phyloP scores from a whole-genome alignment of 2,113 vertebrate genomes.

The Prionailurus bengalensis region DNA sequence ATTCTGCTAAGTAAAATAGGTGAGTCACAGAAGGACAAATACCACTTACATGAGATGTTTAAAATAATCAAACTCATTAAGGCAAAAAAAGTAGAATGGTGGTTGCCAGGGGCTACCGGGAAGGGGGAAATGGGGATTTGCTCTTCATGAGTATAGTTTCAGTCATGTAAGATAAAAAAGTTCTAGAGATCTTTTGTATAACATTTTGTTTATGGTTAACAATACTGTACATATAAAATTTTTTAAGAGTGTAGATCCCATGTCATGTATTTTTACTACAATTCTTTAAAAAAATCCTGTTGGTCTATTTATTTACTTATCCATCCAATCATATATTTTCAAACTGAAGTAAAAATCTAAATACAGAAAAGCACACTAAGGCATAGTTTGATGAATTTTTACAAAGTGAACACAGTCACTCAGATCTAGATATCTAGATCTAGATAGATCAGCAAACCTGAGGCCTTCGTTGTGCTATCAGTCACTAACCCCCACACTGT shows the following conservation, averaged over 20 bases:
- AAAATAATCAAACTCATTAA: not conserved
- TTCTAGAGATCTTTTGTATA: not conserved
- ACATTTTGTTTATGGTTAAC: not conserved
- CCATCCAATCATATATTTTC: not conserved
- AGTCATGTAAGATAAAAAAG: not conserved
- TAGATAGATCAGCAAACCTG: not conserved
- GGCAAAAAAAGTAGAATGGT: not conserved
- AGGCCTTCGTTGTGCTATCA: not conserved
- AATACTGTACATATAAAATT: not conserved
- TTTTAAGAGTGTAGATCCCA: not conserved
- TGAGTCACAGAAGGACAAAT: not conserved
- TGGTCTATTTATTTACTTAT: not conserved
- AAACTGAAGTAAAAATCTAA: not conserved
- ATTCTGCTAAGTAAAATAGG: not conserved
- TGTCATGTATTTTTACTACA: not conserved
- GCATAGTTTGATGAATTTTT: not conserved
- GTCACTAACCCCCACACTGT: not conserved
- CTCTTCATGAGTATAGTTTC: not conserved
- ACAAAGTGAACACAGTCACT: not conserved
- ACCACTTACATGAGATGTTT: not conserved
- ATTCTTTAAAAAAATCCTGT: not conserved
- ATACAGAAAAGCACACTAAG: not conserved
- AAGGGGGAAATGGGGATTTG: not conserved
- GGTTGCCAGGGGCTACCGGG: rapidly evolving
- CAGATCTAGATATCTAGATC: not conserved